Conservation (phyloP, 2,797 vertebrate species). For the Alca torda region DNA sequence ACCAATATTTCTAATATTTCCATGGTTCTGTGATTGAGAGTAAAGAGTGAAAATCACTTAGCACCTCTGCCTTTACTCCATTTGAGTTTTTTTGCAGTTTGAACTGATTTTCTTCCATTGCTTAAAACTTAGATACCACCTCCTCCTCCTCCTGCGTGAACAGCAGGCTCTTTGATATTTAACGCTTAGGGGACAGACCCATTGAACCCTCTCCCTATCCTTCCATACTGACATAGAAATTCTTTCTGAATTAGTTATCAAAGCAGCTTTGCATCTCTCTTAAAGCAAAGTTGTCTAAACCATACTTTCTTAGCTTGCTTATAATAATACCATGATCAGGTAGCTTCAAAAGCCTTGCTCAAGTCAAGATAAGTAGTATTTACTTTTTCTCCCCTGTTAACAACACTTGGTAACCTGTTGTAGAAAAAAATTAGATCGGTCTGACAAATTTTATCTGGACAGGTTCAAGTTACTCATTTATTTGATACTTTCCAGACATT, state of each 20-base stretch:
- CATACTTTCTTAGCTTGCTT: not conserved
- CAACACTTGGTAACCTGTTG: not conserved
- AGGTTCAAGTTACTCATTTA: not conserved
- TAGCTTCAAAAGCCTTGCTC: not conserved
- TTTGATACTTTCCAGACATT: not conserved
- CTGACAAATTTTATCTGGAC: not conserved
- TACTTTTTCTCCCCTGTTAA: not conserved
- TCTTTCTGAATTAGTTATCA: not conserved
- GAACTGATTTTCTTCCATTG: not conserved
- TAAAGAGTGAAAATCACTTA: not conserved
- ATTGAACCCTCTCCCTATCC: not conserved
- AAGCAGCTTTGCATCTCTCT: not conserved
- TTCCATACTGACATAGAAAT: not conserved
- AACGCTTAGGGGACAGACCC: not conserved
- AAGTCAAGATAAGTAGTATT: not conserved
- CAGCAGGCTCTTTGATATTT: not conserved
- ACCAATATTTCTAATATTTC: not conserved
- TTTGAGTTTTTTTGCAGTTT: not conserved
- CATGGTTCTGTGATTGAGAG: not conserved
- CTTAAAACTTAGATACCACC: not conserved
- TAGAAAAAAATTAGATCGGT: not conserved
- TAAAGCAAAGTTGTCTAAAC: not conserved
- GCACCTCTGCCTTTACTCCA: not conserved
- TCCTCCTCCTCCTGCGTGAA: not conserved
- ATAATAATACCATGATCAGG: too few relatives aligned